These are phyloP conservation scores for Cyclargus thomasi DNA, from an alignment of 1,140 invertebrate species.

Conservation along the genomic window DNA sequence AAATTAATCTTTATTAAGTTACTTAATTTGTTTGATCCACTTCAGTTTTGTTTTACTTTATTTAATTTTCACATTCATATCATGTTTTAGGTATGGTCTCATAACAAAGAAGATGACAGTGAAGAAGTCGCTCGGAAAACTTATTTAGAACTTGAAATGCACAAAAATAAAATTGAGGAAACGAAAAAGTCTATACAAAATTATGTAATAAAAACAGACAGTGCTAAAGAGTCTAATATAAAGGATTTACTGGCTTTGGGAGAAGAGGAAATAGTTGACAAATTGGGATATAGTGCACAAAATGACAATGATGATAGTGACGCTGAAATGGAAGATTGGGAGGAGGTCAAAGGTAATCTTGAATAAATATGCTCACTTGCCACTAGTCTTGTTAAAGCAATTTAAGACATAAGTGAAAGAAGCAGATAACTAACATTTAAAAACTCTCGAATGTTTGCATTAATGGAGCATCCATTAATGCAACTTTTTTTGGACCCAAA, in stretches of 20 bases:
- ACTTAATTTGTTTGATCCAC: too few species aligned
- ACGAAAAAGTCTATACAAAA: conserved; percentile 72
- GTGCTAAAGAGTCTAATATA: conserved; percentile 59
- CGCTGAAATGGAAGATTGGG: conserved; percentile 78
- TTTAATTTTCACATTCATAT: neutral
- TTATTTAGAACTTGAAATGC: conserved; percentile 70
- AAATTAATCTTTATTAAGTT: too few species aligned
- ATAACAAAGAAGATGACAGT: conserved; percentile 50
- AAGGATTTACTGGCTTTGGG: conserved; percentile 72
- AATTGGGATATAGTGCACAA: conserved; percentile 34
- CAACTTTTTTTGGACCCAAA: too few species aligned
- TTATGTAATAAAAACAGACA: conserved; percentile 52
- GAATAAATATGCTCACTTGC: conserved; percentile 36
- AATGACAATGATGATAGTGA: conserved; percentile 75
- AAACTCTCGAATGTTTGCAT: too few species aligned
- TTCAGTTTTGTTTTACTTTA: neutral
- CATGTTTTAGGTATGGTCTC: conserved; percentile 50
- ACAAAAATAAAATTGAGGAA: conserved; percentile 71
- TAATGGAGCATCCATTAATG: too few species aligned
- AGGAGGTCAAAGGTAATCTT: conserved; percentile 77
- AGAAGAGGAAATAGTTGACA: conserved; percentile 58
- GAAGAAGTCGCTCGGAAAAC: conserved; percentile 61
- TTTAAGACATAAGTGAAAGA: too few species aligned
- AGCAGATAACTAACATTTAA: too few species aligned
- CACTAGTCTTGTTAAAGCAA: too few species aligned